Evolutionary conservation across 1,140 invertebrate species (phyloP), one percentile per base, ranked within the genome.

Genomic region (Manduca sexta): DNA sequence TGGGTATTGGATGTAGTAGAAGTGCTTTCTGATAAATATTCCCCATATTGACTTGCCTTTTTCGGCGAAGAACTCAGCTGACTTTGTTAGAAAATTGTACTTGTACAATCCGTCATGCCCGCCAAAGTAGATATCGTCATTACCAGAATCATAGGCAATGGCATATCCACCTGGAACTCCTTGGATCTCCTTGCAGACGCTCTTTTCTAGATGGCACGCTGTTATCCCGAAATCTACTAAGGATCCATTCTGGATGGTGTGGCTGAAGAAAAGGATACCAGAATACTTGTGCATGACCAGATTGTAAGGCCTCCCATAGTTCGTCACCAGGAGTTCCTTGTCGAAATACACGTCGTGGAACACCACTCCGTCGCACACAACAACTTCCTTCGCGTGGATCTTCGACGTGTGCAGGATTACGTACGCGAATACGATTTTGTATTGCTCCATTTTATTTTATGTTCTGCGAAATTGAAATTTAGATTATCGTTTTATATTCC

Each of bases 1-100:
- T 1, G 80, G 80, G 52, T 84, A 84, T 34, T 75, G 65, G 16
- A 81, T 84, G 39, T 79, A 84, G 42, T 81, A 84, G 14, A 84
- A 78, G 37, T 79, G 73, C 39, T 59, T 68, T 33, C 64, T 56
- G 5, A 84, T 56, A 35, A 76, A 81, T 16, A 84, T 26, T 5
- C 55, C 64, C 79, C 79, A 84, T 10, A 84, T 81, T 1, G 74
- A 78, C 52, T 72, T 79, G 1, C 69, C 72, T 45, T 75, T 60
- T 60, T 79, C 77, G 1, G 62, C 69, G 51, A 76, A 84, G 43
- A 69, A 79, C 11, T 74, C 72, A 1, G 75, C 79, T 26, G 56
- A 35, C 56, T 64, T 72, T 0, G 61, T 69, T 5, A 74, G 39
- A 43, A 79, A 81, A 45, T 79, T 76, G 41, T 81, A 84, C 45